Base-by-base conservation (phyloP, 2,113 vertebrate genomes). In the Catagonus wagneri region DNA sequence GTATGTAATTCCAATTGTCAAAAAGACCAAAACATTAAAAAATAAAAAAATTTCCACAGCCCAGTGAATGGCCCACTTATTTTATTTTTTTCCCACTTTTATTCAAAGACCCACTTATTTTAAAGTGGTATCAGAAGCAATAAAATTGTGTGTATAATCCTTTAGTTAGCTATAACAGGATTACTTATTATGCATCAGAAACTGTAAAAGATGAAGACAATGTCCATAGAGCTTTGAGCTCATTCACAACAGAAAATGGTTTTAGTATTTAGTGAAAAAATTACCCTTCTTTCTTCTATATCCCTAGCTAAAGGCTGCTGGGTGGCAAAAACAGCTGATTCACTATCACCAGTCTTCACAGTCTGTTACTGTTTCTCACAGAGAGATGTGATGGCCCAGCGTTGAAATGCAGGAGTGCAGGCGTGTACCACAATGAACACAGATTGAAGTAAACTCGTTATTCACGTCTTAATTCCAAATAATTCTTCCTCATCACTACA, bases 81-180 rank as follows among this genome's bases (percentile, higher is more conserved):
- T 96, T 86, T 87, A 44, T n/a, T n/a, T n/a, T n/a, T n/a, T n/a
- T n/a, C n/a, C n/a, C n/a, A n/a, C n/a, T n/a, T n/a, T n/a, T n/a
- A n/a, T n/a, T n/a, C n/a, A n/a, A n/a, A n/a, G n/a, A n/a, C 54
- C 63, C 69, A 60, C 36, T 96, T 61, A 88, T 72, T 96, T 86
- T 87, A 44, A 93, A 88, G 60, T 61, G 50, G n/a, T 65, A 95
- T 68, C 75, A 89, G 39, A 95, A 95, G 94, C 75, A 95, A 86
- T 83, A 78, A 89, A 93, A 92, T 83, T 44, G 44, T 27, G 3
- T 65, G 17, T 61, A 50, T 79, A 89, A 96, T 90, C 27, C 44
- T 81, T 93, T 87, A 92, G 71, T 89, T 86, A 79, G 52, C 34
- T 69, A 52, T 91, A 91, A 86, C 15, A 80, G 58, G 86, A 90